Evolutionary conservation across 2,113 vertebrate genomes (phyloP).

Genomic region (Cyprinodon variegatus): DNA sequence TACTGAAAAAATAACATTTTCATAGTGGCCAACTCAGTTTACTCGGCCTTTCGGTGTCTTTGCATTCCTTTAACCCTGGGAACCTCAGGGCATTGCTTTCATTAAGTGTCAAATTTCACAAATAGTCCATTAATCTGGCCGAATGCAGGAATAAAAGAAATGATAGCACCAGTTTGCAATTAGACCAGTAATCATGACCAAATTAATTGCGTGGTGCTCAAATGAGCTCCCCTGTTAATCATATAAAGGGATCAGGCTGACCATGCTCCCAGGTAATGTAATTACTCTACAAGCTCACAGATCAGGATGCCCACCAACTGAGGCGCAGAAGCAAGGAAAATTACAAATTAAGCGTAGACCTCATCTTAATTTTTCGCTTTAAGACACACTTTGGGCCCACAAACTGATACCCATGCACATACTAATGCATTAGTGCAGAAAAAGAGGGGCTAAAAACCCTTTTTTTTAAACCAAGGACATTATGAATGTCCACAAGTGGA

Average conservation of each 20-base stretch:
- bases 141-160: neutral
- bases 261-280: slow-evolving; percentile 17
- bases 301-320: slow-evolving; percentile 16
- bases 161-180: slow-evolving; percentile 15
- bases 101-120: slow-evolving; percentile 19
- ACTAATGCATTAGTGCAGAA: neutral
- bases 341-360: slow-evolving; percentile 24
- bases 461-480: neutral
- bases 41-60: slow-evolving; percentile 11
- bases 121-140: slow-evolving; percentile 10
- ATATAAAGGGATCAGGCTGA: neutral
- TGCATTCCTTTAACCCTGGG: slow-evolving; percentile 19
- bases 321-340: neutral
- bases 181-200: slow-evolving; percentile 12
- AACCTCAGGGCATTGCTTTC: slow-evolving; percentile 18
- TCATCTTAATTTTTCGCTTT: slow-evolving; percentile 28
- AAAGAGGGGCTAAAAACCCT: neutral
- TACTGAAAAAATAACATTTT: slow-evolving; percentile 14
- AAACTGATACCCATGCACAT: slow-evolving; percentile 16
- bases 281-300: neutral
- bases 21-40: slow-evolving; percentile 33
- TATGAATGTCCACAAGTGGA: neutral
- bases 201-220: slow-evolving; percentile 6
- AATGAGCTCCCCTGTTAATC: slow-evolving; percentile 16
- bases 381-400: slow-evolving; percentile 28